Evolutionary conservation across 92 coral and sea anemone species (phyloP), one percentile per base, ranked within the genome.

Genomic region (Heteractis magnifica): DNA sequence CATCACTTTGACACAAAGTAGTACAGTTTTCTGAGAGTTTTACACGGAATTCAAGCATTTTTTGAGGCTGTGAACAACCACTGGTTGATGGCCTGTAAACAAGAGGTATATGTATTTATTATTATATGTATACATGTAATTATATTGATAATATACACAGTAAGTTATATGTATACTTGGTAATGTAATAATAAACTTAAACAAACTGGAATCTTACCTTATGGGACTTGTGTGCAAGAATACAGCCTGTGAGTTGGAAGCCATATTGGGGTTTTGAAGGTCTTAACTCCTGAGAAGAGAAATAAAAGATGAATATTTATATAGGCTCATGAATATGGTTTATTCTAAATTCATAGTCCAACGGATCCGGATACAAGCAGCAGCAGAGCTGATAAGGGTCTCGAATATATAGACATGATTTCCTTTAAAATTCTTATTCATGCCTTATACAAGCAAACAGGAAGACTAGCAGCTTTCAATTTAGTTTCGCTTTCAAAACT

Each of bases 1-100:
- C 73, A 68, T 68, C 23, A 21, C 49, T 68, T 26, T 68, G 73
- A 26, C 73, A 68, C 14, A 68, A 6, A n/a, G 19, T 68, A n/a
- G 73, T 23, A 26, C 73, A 68, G 19, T 23, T 68, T 10, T 68
- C 73, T 68, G 73, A 68, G 10, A 68, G 10, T 68, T 68, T 68
- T 26, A 68, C 73, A 7, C 73, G 73, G 23, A 64, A 64, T 64
- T 64, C 71, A 64, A 68, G 49, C 73, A 68, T 21, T 50, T 68
- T 68, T 68, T 68, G 49, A 68, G 49, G 15, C 49, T 68, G 12
- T 68, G 73, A 68, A 68, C 8, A 20, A 26, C 73, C 49, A 23
- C 23, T 68, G 5, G 1, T 68, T 68, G 73, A 68, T 23, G 73
- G 73, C 73, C 73, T 68, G 14, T 68, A 11, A 23, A 9, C 73